Base-by-base conservation (phyloP, 2,888 invertebrate genomes). In the Busseola fusca region DNA sequence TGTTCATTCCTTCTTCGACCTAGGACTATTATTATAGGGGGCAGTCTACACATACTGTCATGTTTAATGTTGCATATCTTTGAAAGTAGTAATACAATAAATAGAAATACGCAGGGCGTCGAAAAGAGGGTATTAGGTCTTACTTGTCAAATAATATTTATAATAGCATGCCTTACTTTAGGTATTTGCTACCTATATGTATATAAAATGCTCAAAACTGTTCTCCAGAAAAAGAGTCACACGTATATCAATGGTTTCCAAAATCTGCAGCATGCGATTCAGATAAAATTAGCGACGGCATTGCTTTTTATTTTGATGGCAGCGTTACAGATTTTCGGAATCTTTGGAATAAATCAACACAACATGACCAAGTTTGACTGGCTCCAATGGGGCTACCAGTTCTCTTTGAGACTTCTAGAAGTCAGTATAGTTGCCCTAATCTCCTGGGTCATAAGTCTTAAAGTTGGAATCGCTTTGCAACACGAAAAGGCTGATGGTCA, bases 361-460 rank as follows among this genome's bases (percentile, higher is more conserved):
- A 96, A 94, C 71, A 96, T 96, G 93, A 96, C 96, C 1, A 97
- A 97, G 85, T 97, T 97, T 85, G 97, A 97, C 77, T 99, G 99
- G 99, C 96, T 98, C 6, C 97, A 98, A 96, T 99, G 98, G 98
- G 97, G 98, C 30, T 98, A 98, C 94, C 98, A 99, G 89, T 97
- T 98, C 88, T 97, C 98, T 0, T 96, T 98, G 66, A 96, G 99
- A 40, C 96, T 98, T 10, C 96, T 98, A 67, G 99, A 99, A 93
- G 97, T 99, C 60, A 97, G 97, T n/a, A 98, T 99, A 87, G 98
- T 98, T 84, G 97, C 97, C 7, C 96, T 98, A 69, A 96, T 98
- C 84, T 98, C 98, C 0, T 98, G 98, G 97, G 98, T 99, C 16
- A 98, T 98, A 62, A 98, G 98, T 67, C 95, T 98, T 37, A 97